Conservation (phyloP, 2,888 invertebrate genomes). For the Schizaphis graminum region DNA sequence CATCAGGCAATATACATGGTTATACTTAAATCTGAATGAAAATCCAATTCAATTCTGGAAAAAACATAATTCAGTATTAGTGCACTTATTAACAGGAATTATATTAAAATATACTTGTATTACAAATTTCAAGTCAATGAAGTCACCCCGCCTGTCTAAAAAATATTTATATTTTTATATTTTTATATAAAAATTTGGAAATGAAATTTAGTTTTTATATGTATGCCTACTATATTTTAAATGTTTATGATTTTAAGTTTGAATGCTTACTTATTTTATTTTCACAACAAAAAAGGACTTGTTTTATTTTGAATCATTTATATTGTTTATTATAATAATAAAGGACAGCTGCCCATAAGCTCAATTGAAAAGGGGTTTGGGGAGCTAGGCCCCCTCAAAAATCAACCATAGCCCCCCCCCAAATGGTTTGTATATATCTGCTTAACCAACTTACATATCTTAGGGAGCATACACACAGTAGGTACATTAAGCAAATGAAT, state of each 20-base stretch:
- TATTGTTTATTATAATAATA: too few species aligned
- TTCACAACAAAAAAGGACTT: neutral
- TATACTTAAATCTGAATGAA: neutral
- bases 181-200: conserved; percentile 37
- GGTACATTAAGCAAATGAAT: too few species aligned
- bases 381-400: too few species aligned
- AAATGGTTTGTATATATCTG: too few species aligned
- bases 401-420: too few species aligned
- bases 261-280: neutral
- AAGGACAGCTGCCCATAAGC: too few species aligned
- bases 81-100: neutral
- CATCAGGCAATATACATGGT: neutral
- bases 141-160: neutral
- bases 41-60: neutral
- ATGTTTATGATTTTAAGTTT: neutral
- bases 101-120: conserved; percentile 64
- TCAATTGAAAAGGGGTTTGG: too few species aligned
- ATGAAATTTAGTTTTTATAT: neutral
- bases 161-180: conserved; percentile 12
- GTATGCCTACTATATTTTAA: neutral
- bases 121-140: neutral
- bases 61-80: neutral
- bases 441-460: too few species aligned
- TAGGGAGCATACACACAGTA: too few species aligned
- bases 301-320: too few species aligned